Conservation (phyloP, 2,113 vertebrate genomes). For the Petromus typicus region DNA sequence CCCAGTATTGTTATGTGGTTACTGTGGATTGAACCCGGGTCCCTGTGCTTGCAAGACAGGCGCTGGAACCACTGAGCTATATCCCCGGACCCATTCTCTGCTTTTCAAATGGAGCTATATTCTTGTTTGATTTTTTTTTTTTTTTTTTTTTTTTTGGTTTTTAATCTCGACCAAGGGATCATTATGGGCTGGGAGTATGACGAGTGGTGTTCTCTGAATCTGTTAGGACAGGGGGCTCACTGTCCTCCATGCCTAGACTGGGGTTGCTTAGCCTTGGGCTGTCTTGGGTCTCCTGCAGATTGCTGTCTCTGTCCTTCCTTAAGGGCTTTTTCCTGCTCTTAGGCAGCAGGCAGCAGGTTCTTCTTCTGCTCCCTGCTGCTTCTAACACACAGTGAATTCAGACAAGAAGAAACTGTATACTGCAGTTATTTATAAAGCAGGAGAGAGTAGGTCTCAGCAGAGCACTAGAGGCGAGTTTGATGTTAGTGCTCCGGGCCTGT, state of each 20-base stretch:
- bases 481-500: not conserved
- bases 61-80: too few relatives aligned
- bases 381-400: not conserved
- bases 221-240: rapidly evolving
- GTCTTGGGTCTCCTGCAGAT: not conserved
- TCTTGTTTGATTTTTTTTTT: too few relatives aligned
- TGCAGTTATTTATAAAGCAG: not conserved
- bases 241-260: not conserved
- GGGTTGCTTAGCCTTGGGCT: not conserved
- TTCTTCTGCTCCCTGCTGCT: not conserved
- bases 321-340: not conserved
- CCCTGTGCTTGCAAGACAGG: too few relatives aligned
- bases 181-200: not conserved
- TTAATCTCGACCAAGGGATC: too few relatives aligned
- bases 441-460: not conserved
- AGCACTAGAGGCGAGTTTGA: rapidly evolving
- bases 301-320: not conserved
- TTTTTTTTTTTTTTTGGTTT: not conserved
- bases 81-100: too few relatives aligned
- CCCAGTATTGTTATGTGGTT: too few relatives aligned
- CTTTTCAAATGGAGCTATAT: not conserved
- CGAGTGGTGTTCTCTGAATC: too few relatives aligned
- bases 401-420: not conserved
- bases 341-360: not conserved
- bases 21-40: too few relatives aligned